Base-by-base conservation (phyloP, 2,797 vertebrate genomes). In the Meda fulgida region DNA sequence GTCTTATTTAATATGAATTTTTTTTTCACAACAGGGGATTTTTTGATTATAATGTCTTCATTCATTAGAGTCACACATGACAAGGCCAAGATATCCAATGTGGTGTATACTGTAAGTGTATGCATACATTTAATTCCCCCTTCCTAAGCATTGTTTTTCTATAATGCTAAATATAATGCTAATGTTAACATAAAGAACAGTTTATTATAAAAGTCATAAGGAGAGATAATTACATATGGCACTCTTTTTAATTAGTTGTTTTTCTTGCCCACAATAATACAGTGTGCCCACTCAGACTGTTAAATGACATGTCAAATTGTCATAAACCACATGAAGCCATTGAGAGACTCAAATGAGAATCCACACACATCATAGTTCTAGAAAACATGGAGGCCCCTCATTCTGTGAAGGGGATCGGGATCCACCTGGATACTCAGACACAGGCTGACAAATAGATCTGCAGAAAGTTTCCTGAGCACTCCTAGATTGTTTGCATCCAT, bases 241-340 rank as follows among this genome's bases (percentile, higher is more conserved):
- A 23, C 40, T 73, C 51, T 75, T 75, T 75, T 83, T 83, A 83
- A 83, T 83, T 38, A 83, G 71, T 65, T 75, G 81, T 83, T 83
- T 75, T 51, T 75, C 81, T 51, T 26, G 40, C 70, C 26, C 55
- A 73, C 80, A 73, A 60, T 73, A 76, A 66, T 83, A 14, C 71
- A 76, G 29, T 66, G 58, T 83, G 81, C 81, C 81, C 71, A 83
- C 81, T 65, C 81, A 83, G 58, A 51, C 71, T 83, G 81, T 83
- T 60, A 81, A 81, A 81, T 72, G 66, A 70, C 66, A 81, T 70
- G 65, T 81, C 79, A 81, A 81, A 81, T 69, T 69, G 65, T 83
- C 71, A 83, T 63, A 48, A 75, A 76, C 29, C 71, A 51, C 70
- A 82, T n/a, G 14, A 31, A 83, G 40, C 19, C 8, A 75, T 48